These are phyloP conservation scores for Echinometra lucunter DNA, from an alignment of 53 echinoderm and acorn worm genomes.

Conservation along the genomic window DNA sequence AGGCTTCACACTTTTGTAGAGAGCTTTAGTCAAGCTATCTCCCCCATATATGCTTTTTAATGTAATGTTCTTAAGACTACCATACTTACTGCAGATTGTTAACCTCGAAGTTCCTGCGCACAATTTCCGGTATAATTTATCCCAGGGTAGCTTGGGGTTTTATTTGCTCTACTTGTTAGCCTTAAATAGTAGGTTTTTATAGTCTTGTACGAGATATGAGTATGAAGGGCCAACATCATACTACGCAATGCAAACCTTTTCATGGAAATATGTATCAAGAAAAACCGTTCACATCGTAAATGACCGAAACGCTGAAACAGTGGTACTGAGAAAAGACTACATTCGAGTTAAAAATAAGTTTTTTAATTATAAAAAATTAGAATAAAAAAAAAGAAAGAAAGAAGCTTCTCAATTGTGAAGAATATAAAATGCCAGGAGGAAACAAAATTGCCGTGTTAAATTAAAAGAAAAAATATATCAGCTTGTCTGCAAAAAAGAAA, in stretches of 20 bases:
- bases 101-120: conserved; percentile 36
- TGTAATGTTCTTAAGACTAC: background rate
- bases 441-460: no score
- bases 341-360: no score
- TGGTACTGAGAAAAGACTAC: no score
- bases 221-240: background rate
- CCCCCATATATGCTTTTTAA: background rate
- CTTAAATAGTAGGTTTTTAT: background rate
- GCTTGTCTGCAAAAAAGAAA: no score
- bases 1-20: background rate
- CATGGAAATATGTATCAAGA: background rate
- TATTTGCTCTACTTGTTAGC: background rate
- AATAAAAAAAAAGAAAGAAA: no score
- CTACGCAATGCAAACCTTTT: background rate
- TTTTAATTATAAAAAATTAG: no score
- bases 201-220: background rate
- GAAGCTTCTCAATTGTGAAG: no score
- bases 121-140: conserved; percentile 35
- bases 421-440: no score
- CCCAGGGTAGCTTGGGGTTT: background rate
- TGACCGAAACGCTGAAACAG: no score
- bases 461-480: no score
- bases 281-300: background rate
- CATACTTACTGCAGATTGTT: conserved; percentile 20
- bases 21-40: background rate